Evolutionary conservation across 2,113 vertebrate genomes (phyloP).

Genomic region (Empidonax alnorum): DNA sequence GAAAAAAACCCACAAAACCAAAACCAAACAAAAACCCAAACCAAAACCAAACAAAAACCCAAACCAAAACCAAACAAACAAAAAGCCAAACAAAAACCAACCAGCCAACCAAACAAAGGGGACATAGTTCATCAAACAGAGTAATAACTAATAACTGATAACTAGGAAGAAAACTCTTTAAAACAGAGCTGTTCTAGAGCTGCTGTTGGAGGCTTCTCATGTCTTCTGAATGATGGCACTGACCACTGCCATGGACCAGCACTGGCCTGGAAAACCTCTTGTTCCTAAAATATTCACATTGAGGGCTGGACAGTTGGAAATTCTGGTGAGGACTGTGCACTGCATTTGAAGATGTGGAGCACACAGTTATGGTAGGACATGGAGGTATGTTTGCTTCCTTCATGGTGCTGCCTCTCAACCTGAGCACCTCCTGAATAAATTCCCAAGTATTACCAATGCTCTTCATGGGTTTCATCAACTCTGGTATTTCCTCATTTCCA

Average conservation of each 20-base stretch:
- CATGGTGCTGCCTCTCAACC: neutral
- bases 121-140: neutral
- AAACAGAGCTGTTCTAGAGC: neutral
- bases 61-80: too few relatives aligned
- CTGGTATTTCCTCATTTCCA: neutral
- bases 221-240: neutral
- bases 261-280: neutral
- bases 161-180: neutral
- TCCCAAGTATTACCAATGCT: rapidly evolving
- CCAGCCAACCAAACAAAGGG: neutral
- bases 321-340: neutral
- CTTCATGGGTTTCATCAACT: neutral
- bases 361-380: neutral
- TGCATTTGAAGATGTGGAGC: neutral
- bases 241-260: neutral
- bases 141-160: too few relatives aligned
- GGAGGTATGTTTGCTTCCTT: neutral
- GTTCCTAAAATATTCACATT: neutral
- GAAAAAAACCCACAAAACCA: too few relatives aligned
- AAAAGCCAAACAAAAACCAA: too few relatives aligned
- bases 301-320: neutral
- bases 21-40: too few relatives aligned
- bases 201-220: neutral
- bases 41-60: too few relatives aligned
- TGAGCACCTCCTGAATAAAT: neutral